These are phyloP conservation scores for Diplodus sargus DNA, from an alignment of 2,797 vertebrate genomes.

Conservation along the genomic window DNA sequence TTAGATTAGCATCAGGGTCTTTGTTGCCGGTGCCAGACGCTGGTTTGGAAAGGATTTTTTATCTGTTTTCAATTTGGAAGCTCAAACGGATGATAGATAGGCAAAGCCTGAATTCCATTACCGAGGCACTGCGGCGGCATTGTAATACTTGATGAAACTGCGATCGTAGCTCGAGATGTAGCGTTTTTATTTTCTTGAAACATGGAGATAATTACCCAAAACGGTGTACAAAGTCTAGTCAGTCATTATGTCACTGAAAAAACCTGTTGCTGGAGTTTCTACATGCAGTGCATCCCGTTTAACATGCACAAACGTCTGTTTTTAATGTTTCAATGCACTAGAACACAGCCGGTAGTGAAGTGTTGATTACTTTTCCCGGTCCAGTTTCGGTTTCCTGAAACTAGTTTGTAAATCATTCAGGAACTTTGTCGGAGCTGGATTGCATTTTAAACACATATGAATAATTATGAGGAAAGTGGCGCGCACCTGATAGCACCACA, in stretches of 20 bases:
- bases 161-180: neutral
- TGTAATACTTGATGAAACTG: neutral
- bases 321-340: neutral
- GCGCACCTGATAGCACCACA: slow-evolving; percentile 3
- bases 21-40: slow-evolving; percentile 10
- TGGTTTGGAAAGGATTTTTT: slow-evolving; percentile 7
- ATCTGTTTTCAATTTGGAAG: slow-evolving; percentile 24
- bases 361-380: slow-evolving; percentile 8
- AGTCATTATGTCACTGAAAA: neutral
- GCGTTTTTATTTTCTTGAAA: neutral
- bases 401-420: neutral
- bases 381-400: neutral
- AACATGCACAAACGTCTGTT: neutral
- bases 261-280: neutral
- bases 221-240: neutral
- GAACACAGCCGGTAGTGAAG: slow-evolving; percentile 11
- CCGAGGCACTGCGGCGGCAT: slow-evolving; percentile 9
- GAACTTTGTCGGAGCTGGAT: neutral
- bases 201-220: neutral
- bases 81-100: slow-evolving; percentile 20
- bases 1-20: slow-evolving; percentile 28
- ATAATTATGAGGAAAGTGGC: slow-evolving; percentile 14
- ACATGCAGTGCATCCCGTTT: neutral
- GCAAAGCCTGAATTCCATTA: slow-evolving; percentile 15
- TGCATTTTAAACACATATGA: slow-evolving; percentile 31